Conservation (phyloP, 2,888 invertebrate species). For the Leucozona laternaria region DNA sequence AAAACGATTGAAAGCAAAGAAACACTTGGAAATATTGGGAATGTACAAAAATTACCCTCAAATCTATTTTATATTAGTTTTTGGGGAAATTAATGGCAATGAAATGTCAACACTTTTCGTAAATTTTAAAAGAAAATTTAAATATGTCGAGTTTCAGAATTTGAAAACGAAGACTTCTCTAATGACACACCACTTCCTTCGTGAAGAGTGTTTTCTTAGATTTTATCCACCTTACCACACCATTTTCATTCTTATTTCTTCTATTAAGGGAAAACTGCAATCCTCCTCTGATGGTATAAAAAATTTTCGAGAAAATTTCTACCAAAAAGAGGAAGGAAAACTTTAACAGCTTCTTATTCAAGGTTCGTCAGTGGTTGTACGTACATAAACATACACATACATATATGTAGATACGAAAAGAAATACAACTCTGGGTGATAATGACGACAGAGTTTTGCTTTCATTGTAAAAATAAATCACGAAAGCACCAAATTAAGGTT, state of each 20-base stretch:
- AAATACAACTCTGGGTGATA: background rate
- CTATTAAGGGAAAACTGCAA: background rate
- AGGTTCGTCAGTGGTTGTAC: background rate
- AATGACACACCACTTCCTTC: background rate
- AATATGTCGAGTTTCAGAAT: background rate
- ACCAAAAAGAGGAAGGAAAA: background rate
- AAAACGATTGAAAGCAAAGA: too few species aligned
- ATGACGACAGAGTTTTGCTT: constrained; percentile 21
- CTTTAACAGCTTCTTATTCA: constrained; percentile 5
- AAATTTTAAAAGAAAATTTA: background rate
- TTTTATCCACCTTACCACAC: background rate
- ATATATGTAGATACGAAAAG: background rate
- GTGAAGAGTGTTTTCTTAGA: background rate
- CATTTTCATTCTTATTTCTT: background rate
- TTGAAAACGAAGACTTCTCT: background rate
- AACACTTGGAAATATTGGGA: too few species aligned
- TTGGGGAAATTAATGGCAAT: background rate
- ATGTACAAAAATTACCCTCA: background rate
- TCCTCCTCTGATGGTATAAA: background rate
- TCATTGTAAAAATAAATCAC: constrained; percentile 33
- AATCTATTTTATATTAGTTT: background rate
- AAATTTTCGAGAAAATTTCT: background rate
- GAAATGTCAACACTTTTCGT: background rate
- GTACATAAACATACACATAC: background rate
- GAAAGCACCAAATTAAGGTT: constrained; percentile 54